Conservation (phyloP, 2,888 invertebrate genomes). For the Nymphalis urticae region DNA sequence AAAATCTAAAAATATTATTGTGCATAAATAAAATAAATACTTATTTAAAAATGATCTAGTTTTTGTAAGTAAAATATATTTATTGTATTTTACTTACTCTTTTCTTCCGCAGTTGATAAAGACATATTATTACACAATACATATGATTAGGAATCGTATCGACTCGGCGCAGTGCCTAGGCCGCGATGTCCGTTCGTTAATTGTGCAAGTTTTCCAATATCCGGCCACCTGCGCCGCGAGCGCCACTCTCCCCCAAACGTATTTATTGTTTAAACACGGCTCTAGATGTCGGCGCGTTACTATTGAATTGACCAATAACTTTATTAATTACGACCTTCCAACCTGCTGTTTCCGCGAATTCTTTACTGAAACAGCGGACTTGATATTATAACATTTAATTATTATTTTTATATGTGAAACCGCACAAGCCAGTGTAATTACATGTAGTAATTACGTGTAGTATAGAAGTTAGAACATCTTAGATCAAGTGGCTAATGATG, state of each 20-base stretch:
- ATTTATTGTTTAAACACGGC: slow-evolving; percentile 57
- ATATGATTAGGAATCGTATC: not conserved
- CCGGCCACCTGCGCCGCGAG: slow-evolving; percentile 56
- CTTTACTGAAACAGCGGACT: not conserved
- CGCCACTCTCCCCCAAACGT: slow-evolving; percentile 35
- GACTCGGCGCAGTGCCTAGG: slow-evolving; percentile 4
- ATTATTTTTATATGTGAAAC: not conserved
- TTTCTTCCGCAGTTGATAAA: no score
- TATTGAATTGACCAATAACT: slow-evolving; percentile 12
- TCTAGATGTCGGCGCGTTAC: not conserved
- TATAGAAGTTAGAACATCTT: no score
- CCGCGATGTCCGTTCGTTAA: slow-evolving; percentile 52
- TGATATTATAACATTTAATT: not conserved
- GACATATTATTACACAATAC: no score
- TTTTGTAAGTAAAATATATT: no score
- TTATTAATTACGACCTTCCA: slow-evolving; percentile 2
- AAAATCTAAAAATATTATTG: no score
- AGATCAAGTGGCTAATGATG: no score
- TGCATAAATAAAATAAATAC: no score
- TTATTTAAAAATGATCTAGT: no score
- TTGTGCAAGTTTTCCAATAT: slow-evolving; percentile 70
- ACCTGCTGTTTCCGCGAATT: not conserved
- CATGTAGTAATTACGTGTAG: no score
- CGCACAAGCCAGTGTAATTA: no score
- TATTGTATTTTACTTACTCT: no score